Base-by-base conservation (phyloP, 2,797 vertebrate species). In the Enoplosus armatus region DNA sequence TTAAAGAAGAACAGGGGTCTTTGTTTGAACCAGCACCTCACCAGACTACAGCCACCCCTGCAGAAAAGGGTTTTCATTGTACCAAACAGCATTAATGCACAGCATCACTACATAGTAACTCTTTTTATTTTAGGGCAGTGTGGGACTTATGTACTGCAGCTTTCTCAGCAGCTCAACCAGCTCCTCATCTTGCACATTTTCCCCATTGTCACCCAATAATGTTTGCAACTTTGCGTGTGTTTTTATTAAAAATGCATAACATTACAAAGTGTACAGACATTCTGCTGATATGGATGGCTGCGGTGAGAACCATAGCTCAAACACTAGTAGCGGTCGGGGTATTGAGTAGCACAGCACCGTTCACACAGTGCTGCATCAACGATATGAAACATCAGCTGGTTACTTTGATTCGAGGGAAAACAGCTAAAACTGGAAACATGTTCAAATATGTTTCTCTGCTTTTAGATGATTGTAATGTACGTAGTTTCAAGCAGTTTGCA, bases 211-310 rank as follows among this genome's bases (percentile, higher is more conserved):
- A 77, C 39, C 39, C 12, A 37, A 53, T 71, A 61, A 54, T 45
- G 27, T 79, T 70, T 64, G 53, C 60, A 78, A 69, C 43, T 85
- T 51, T 75, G 66, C 55, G 58, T 47, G 54, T 69, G 51, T 69
- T 85, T 75, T 66, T 82, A 87, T 90, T 71, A 86, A 89, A 90
- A 87, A 90, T 90, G 83, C 79, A 85, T 82, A 75, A 62, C 70
- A 70, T 72, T 54, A 75, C 80, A 86, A 69, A 27, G 53, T 29
- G 65, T 45, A 20, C 45, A 78, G 65, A 80, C 66, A 39, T 82
- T 84, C 53, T 80, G 75, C 39, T 76, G 66, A 76, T 77, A 85
- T 47, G 62, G 65, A 84, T 76, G 67, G 78, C 65, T 69, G 83
- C 68, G 31, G 79, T 72, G 78, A 85, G 79, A 87, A 75, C 75